These are phyloP conservation scores for Sericinus montela DNA, from an alignment of 2,888 invertebrate species.

Conservation along the genomic window DNA sequence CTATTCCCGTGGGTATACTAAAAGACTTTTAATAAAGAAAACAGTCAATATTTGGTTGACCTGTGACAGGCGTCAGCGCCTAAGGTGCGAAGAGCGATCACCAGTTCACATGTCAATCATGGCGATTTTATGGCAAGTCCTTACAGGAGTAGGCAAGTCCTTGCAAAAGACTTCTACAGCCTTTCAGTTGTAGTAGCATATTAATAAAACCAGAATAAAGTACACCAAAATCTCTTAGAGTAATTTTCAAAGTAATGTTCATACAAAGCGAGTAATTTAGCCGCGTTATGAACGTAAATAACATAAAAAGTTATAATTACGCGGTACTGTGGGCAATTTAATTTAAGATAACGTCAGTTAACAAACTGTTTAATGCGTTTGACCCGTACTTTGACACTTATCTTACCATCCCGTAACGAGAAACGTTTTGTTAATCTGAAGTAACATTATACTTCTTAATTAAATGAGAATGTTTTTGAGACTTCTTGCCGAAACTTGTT, in stretches of 20 bases:
- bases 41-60: too few relatives aligned
- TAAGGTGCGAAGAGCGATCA: too few relatives aligned
- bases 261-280: slow-evolving; percentile 4
- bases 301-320: slow-evolving; percentile 17
- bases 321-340: slow-evolving; percentile 17
- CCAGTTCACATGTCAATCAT: too few relatives aligned
- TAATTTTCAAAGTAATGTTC: neutral
- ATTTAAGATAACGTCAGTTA: slow-evolving; percentile 12
- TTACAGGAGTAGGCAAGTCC: too few relatives aligned
- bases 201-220: too few relatives aligned
- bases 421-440: slow-evolving; percentile 16
- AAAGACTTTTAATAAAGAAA: too few relatives aligned
- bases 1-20: too few relatives aligned
- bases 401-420: slow-evolving; percentile 16
- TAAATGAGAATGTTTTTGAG: slow-evolving; percentile 8
- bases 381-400: slow-evolving; percentile 18
- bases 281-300: slow-evolving; percentile 15
- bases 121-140: too few relatives aligned
- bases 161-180: too few relatives aligned
- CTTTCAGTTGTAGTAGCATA: too few relatives aligned
- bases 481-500: slow-evolving; percentile 10
- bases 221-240: too few relatives aligned
- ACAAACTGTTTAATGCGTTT: slow-evolving; percentile 18
- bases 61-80: too few relatives aligned
- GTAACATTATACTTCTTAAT: slow-evolving; percentile 10